Conservation (phyloP, 2,113 vertebrate genomes). For the Serilophus lunatus region DNA sequence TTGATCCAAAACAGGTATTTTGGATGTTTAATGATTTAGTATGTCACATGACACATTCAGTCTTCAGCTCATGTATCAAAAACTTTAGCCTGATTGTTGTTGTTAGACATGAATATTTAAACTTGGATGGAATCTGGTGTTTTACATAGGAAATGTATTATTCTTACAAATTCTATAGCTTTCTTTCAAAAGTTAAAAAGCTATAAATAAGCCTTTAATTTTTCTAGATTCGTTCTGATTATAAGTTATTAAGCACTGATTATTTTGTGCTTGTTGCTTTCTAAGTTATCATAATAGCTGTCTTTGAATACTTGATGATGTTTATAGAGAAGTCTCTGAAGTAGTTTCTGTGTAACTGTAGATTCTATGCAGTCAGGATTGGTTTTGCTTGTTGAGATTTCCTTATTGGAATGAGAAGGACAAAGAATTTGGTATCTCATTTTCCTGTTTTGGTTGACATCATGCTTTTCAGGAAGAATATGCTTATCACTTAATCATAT, state of each 20-base stretch:
- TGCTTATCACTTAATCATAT: neutral
- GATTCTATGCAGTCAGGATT: neutral
- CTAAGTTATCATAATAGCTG: neutral
- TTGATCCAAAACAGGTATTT: neutral
- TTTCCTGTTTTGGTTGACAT: neutral
- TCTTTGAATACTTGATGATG: neutral
- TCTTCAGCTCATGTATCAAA: neutral
- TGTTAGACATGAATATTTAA: neutral
- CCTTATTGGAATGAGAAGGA: neutral
- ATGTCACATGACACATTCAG: neutral
- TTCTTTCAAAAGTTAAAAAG: neutral
- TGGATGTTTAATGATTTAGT: neutral
- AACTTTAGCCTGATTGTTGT: neutral
- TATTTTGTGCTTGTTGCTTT: neutral
- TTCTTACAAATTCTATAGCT: neutral
- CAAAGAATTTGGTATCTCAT: neutral
- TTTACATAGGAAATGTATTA: neutral
- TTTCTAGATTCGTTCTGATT: neutral
- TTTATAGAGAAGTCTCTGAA: neutral
- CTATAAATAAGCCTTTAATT: neutral
- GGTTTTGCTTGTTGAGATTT: neutral
- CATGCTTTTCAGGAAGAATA: neutral
- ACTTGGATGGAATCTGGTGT: neutral
- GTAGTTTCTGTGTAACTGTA: neutral
- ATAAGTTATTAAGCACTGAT: neutral